phyloP scores from a whole-genome alignment of 1,140 invertebrate species.

The Drosophila tristis region DNA sequence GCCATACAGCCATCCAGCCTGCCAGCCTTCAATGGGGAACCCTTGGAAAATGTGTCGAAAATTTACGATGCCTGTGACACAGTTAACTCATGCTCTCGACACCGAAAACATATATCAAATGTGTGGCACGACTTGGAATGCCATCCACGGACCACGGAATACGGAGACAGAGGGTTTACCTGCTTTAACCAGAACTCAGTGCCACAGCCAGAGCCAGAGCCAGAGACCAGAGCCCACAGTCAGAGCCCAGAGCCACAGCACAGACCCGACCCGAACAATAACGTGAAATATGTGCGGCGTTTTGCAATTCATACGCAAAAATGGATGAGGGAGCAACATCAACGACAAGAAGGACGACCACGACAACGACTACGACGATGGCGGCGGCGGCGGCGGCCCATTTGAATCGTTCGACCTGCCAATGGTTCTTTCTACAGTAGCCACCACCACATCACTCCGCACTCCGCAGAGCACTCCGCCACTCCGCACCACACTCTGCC shows the following conservation, averaged over 20 bases:
- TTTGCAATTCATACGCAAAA: constrained; percentile 83
- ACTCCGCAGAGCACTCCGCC: no score
- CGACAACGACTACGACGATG: neutral
- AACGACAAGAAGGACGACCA: constrained; percentile 10
- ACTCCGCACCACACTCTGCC: no score
- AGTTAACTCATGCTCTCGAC: constrained; percentile 82
- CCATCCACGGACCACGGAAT: constrained; percentile 3
- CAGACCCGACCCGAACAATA: constrained; percentile 65
- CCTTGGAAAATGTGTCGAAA: constrained; percentile 68
- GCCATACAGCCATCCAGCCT: no score
- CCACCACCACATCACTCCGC: constrained; percentile 15
- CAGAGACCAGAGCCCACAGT: constrained; percentile 6
- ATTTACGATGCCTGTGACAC: constrained; percentile 83
- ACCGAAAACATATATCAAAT: constrained; percentile 82
- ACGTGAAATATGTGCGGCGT: constrained; percentile 83
- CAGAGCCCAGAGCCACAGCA: constrained; percentile 8
- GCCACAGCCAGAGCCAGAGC: constrained; percentile 17
- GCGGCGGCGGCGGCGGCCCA: constrained; percentile 35
- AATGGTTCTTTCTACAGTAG: constrained; percentile 58
- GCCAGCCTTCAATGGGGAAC: constrained; percentile 1
- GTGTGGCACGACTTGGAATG: constrained; percentile 79
- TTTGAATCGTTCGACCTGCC: constrained; percentile 66
- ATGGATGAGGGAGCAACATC: constrained; percentile 59
- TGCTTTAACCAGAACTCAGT: constrained; percentile 39
- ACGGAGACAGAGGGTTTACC: constrained; percentile 27